These are phyloP conservation scores for Phainopepla nitens DNA, from an alignment of 2,113 vertebrate species.

Conservation along the genomic window DNA sequence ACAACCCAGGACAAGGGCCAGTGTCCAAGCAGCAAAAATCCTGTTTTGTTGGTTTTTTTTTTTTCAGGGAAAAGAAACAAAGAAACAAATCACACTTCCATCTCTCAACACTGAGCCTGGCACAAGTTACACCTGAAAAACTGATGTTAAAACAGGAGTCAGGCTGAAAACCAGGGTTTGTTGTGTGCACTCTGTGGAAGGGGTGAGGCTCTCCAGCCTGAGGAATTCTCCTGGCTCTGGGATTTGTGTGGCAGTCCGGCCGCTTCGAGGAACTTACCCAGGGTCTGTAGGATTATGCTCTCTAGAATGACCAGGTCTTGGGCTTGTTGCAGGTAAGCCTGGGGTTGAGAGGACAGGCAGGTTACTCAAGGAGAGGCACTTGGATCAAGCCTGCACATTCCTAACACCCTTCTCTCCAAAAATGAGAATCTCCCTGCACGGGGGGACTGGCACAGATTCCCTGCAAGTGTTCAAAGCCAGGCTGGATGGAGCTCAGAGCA, in stretches of 20 bases:
- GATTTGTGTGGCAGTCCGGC: slow-evolving; percentile 62
- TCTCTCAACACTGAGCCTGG: not conserved
- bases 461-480: not conserved
- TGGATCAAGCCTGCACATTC: slow-evolving; percentile 50
- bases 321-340: slow-evolving; percentile 99
- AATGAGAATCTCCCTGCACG: not conserved
- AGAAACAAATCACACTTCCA: not conserved
- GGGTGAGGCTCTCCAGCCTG: slow-evolving; percentile 40
- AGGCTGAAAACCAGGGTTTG: not conserved
- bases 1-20: not conserved
- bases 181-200: slow-evolving; percentile 44
- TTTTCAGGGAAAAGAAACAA: not conserved
- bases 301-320: slow-evolving; percentile 99
- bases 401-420: slow-evolving; percentile 18
- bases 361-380: slow-evolving; percentile 80
- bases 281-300: slow-evolving; percentile 99
- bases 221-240: slow-evolving; percentile 29
- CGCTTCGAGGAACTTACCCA: slow-evolving; percentile 89
- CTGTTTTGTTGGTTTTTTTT: not conserved
- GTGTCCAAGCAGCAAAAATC: not conserved
- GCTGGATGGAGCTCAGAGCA: not conserved
- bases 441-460: not conserved
- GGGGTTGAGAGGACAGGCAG: slow-evolving; percentile 87
- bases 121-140: slow-evolving; percentile 1
- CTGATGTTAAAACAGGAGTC: not conserved